phyloP scores from a whole-genome alignment of 2,888 invertebrate species.

The Tipula lateralis region DNA sequence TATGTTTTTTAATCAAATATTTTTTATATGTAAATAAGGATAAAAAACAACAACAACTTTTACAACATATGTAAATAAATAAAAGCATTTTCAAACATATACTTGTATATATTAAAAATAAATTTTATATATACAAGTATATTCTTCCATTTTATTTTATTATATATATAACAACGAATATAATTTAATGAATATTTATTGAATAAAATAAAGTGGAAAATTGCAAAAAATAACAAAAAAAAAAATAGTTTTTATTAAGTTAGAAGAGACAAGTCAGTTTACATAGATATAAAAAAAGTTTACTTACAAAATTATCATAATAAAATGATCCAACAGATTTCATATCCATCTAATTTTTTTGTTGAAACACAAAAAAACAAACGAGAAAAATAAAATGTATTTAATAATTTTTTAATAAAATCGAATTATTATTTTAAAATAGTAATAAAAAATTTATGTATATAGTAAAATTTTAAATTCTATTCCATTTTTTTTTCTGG shows the following conservation, averaged over 20 bases:
- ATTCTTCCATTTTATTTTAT: neutral
- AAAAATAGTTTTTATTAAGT: neutral
- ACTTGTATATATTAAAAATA: neutral
- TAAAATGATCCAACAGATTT: slow-evolving; percentile 94
- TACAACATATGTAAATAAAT: neutral
- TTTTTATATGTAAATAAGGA: neutral
- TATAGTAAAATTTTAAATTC: neutral
- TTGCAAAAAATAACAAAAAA: neutral
- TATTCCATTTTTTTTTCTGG: slow-evolving; percentile 12
- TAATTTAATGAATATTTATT: neutral
- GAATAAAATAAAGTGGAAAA: slow-evolving; percentile 29
- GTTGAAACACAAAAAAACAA: neutral
- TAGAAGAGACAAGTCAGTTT: neutral
- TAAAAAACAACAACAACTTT: slow-evolving; percentile 29
- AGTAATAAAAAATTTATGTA: neutral
- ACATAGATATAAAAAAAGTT: slow-evolving; percentile 37
- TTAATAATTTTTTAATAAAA: slow-evolving; percentile 20
- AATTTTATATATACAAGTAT: neutral
- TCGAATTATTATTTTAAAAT: slow-evolving; percentile 14
- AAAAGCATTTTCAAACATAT: neutral
- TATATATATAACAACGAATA: neutral
- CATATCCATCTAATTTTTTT: slow-evolving; percentile 79
- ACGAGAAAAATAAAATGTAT: slow-evolving; percentile 24
- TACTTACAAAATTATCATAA: slow-evolving; percentile 95
- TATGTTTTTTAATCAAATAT: neutral